A percentile compares a stretch with the other conserved stretches of the same genome.
Conservation (phyloP, 1,140 invertebrate genomes). For the Drosophila pachea region DNA sequence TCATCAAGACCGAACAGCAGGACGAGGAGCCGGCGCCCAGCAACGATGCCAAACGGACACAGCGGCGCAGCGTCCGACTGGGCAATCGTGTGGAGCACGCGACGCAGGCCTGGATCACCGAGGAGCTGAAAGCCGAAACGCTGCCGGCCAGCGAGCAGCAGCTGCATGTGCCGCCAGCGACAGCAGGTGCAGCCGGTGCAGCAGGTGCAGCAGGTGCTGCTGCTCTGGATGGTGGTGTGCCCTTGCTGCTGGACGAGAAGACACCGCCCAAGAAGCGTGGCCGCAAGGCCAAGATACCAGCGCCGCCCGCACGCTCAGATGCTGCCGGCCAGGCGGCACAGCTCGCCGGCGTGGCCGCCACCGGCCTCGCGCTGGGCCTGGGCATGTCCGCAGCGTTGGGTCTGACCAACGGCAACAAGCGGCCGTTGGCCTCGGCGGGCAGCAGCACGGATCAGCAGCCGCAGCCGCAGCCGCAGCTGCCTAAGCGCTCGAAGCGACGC, state of each 20-base stretch:
- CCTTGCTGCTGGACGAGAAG: constrained; percentile 56
- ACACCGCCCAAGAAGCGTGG: constrained; percentile 76
- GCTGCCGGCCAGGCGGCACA: background rate
- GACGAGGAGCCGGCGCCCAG: constrained; percentile 25
- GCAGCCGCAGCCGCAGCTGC: constrained; percentile 56
- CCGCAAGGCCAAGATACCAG: constrained; percentile 66
- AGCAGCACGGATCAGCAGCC: constrained; percentile 26
- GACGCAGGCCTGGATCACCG: constrained; percentile 22
- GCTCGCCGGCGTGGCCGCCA: background rate
- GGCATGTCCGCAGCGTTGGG: background rate
- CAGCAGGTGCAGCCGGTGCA: background rate
- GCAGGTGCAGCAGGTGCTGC: background rate
- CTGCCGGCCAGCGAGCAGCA: constrained; percentile 3
- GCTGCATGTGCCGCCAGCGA: background rate
- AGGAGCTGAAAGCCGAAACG: constrained; percentile 52
- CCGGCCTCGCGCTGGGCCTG: constrained; percentile 3
- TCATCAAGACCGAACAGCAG: constrained; percentile 59
- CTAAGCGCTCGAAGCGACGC: constrained; percentile 79
- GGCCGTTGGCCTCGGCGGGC: constrained; percentile 1
- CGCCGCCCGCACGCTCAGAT: background rate
- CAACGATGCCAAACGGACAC: constrained; percentile 44
- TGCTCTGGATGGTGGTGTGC: background rate
- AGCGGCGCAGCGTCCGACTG: constrained; percentile 68
- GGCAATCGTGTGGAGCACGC: constrained; percentile 59
- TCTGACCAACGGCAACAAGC: constrained; percentile 57